These are phyloP conservation scores for Osmoderma eremita DNA, from an alignment of 2,888 invertebrate species.

Conservation along the genomic window DNA sequence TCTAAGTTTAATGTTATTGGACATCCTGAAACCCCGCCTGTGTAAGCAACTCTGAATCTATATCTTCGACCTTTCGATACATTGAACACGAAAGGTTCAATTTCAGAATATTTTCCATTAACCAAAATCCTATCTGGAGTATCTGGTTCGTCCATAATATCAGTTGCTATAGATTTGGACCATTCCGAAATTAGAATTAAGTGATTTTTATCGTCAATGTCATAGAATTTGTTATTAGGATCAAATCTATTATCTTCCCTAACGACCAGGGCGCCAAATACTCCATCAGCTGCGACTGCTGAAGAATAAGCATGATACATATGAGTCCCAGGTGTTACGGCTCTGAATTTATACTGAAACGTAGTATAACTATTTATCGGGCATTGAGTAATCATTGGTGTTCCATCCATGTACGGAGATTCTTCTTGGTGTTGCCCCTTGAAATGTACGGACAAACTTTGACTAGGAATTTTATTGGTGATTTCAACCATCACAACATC, in stretches of 20 bases:
- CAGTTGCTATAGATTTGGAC: constrained; percentile 63
- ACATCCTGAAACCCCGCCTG: constrained; percentile 75
- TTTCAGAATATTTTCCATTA: constrained; percentile 64
- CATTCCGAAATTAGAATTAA: constrained; percentile 77
- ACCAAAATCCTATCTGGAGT: constrained; percentile 66
- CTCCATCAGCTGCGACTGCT: constrained; percentile 74
- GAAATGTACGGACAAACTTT: constrained; percentile 80
- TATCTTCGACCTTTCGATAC: constrained; percentile 71
- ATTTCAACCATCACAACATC: constrained; percentile 81
- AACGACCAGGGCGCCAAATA: constrained; percentile 78
- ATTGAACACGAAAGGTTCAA: constrained; percentile 59
- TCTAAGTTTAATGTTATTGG: constrained; percentile 74
- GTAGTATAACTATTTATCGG: constrained; percentile 75
- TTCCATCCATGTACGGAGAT: constrained; percentile 81
- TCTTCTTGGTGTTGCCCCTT: constrained; percentile 75
- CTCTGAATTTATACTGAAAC: constrained; percentile 78
- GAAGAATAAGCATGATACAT: constrained; percentile 80
- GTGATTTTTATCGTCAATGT: constrained; percentile 76
- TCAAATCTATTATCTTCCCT: constrained; percentile 72
- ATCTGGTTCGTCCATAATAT: constrained; percentile 65
- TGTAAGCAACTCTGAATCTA: constrained; percentile 74
- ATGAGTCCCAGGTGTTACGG: constrained; percentile 75
- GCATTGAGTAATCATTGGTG: constrained; percentile 81
- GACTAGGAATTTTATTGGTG: constrained; percentile 74
- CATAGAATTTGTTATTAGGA: constrained; percentile 72